These are phyloP conservation scores for Tokudaia muenninki DNA, from an alignment of 2,797 vertebrate genomes.

Conservation along the genomic window DNA sequence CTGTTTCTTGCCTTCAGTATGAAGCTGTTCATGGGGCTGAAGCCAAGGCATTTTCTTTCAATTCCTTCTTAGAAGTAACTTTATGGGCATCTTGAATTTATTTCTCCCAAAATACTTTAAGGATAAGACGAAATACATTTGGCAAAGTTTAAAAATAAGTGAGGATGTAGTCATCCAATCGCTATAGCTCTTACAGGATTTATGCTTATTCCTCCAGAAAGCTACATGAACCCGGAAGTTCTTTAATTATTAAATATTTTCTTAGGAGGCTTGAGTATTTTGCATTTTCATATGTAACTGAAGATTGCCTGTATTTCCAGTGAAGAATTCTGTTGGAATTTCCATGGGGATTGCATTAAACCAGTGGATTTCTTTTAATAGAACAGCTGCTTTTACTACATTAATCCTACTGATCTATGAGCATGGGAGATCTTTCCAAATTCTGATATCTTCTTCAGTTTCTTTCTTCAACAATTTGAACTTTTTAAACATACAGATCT, in stretches of 20 bases:
- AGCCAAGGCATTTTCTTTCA: not conserved
- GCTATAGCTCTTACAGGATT: not conserved
- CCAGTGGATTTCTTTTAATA: not conserved
- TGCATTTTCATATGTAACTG: not conserved
- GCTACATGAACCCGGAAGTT: not conserved
- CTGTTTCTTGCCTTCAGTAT: not conserved
- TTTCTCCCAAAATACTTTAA: not conserved
- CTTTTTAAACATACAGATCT: not conserved
- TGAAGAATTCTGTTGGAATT: not conserved
- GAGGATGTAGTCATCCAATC: not conserved
- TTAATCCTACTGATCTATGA: not conserved
- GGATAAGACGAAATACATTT: not conserved
- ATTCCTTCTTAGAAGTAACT: not conserved
- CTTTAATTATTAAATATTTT: not conserved
- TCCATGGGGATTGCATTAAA: not conserved
- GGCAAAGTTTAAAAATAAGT: not conserved
- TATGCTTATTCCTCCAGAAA: not conserved
- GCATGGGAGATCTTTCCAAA: not conserved
- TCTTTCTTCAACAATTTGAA: not conserved
- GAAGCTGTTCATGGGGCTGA: not conserved
- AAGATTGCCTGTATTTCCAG: not conserved
- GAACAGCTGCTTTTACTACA: not conserved
- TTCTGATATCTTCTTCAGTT: not conserved
- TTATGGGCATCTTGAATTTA: not conserved
- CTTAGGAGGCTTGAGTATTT: not conserved